Conservation (phyloP, 1,140 invertebrate species). For the Zaprionus camerounensis region DNA sequence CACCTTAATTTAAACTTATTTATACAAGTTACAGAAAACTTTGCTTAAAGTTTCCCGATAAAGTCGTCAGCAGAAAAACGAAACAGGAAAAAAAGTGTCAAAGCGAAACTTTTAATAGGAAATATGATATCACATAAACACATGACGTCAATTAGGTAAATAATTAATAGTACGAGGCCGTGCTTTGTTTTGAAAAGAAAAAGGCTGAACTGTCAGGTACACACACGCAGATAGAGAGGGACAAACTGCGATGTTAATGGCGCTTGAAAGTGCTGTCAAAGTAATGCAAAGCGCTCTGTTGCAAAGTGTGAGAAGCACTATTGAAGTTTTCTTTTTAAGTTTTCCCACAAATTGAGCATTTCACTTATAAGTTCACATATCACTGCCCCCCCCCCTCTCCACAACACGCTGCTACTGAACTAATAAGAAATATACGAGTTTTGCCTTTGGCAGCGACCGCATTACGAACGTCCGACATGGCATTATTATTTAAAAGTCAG, state of each 20-base stretch:
- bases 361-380: slow-evolving; percentile 11
- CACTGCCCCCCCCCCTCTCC: background rate
- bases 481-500: slow-evolving; percentile 79
- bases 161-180: background rate
- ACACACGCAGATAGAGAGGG: background rate
- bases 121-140: background rate
- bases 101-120: background rate
- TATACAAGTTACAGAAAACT: background rate
- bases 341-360: slow-evolving; percentile 3
- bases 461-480: slow-evolving; percentile 57
- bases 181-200: background rate
- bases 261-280: background rate
- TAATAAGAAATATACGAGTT: slow-evolving; percentile 33
- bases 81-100: background rate
- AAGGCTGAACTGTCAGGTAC: background rate
- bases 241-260: background rate
- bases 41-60: background rate
- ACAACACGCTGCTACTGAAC: background rate
- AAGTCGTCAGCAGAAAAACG: background rate
- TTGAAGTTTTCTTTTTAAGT: slow-evolving; percentile 1
- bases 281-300: slow-evolving; percentile 1
- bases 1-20: background rate
- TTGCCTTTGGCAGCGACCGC: slow-evolving; percentile 36
- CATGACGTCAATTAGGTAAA: slow-evolving; percentile 1
- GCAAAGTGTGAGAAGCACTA: slow-evolving; percentile 1